Percentiles rank a stretch among this genome's conserved stretches.
Evolutionary conservation across 1,140 invertebrate genomes (phyloP).

Genomic region (Pogonognathellus flavescens): DNA sequence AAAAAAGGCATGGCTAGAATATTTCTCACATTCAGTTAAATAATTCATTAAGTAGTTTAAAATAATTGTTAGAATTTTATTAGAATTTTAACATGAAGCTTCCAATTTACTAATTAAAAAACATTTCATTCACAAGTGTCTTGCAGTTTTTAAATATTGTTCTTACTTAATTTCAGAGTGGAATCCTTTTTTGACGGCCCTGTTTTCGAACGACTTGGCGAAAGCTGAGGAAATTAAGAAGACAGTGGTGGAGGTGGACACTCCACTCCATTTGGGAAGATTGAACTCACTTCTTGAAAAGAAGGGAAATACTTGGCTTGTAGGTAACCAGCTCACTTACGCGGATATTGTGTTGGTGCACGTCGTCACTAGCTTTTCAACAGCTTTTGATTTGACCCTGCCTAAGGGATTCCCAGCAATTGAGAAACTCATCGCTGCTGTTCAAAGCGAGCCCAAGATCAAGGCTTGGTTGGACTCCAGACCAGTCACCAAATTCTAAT

Average conservation of each 20-base stretch:
- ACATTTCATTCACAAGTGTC: no score
- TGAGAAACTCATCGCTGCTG: background rate
- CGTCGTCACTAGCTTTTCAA: background rate
- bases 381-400: background rate
- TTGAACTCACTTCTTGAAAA: slow-evolving; percentile 53
- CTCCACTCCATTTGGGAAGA: slow-evolving; percentile 22
- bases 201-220: background rate
- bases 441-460: slow-evolving; percentile 5
- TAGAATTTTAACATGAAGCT: no score
- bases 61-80: no score
- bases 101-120: no score
- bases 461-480: slow-evolving; percentile 10
- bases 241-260: background rate
- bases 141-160: no score
- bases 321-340: slow-evolving; percentile 52
- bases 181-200: background rate
- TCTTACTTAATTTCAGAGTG: no score
- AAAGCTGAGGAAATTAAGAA: slow-evolving; percentile 58
- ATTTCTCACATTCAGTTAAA: no score
- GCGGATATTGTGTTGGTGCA: slow-evolving; percentile 20
- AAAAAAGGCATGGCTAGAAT: no score
- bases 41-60: no score
- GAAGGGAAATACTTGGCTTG: slow-evolving; percentile 42
- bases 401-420: background rate
- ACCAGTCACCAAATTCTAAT: background rate